Percentiles rank a stretch among this genome's conserved stretches.
phyloP scores from a whole-genome alignment of 2,888 invertebrate species.

The Sericinus montela region DNA sequence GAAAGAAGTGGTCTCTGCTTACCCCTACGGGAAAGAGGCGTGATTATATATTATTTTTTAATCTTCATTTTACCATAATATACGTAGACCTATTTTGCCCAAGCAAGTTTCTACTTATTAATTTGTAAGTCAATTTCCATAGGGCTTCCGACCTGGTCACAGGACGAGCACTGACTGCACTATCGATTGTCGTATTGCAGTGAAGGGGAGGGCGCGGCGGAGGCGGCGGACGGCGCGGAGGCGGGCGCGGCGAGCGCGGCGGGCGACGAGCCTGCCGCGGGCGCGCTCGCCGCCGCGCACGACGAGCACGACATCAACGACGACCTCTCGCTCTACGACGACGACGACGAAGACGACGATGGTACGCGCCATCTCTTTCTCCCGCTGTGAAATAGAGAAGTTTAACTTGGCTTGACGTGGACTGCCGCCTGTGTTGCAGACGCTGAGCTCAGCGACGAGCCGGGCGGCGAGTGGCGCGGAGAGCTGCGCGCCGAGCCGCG shows the following conservation, averaged over 20 bases:
- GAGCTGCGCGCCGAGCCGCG: neutral
- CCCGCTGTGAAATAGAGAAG: no score
- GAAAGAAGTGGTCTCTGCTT: no score
- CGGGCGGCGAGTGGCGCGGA: conserved; percentile 19
- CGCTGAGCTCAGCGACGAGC: conserved; percentile 3
- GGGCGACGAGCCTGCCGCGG: conserved; percentile 3
- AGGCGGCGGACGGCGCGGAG: conserved; percentile 19
- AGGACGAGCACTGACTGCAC: no score
- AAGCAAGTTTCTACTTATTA: no score
- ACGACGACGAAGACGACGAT: conserved; percentile 31
- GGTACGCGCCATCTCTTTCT: neutral
- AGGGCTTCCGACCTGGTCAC: no score
- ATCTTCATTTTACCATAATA: no score
- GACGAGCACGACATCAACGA: conserved; percentile 18
- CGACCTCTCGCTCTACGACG: conserved; percentile 44
- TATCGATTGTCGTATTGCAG: conserved; percentile 6
- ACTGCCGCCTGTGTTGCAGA: neutral
- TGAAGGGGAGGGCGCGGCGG: conserved; percentile 3
- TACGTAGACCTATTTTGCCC: no score
- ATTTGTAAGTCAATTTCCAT: no score
- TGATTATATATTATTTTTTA: no score
- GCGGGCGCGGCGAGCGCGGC: conserved; percentile 69
- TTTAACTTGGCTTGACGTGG: no score
- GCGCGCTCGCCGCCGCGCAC: conserved; percentile 63
- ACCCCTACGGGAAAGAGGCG: no score